Evolutionary conservation across 2,888 invertebrate genomes (phyloP).

Genomic region (Euzophera pinguis): DNA sequence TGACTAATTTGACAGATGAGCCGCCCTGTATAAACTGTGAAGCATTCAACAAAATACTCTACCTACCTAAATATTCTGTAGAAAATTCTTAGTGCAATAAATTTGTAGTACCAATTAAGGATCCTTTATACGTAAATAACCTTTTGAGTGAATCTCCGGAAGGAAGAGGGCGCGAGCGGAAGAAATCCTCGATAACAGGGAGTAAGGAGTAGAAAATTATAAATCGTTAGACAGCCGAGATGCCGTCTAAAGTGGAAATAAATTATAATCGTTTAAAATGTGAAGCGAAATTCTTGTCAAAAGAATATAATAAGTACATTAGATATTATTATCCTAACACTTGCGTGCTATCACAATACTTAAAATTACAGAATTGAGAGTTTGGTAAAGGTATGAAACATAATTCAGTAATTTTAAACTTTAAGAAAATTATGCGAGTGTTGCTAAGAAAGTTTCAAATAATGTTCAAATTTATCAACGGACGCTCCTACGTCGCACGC

Average conservation of each 20-base stretch:
- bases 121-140: slow-evolving; percentile 70
- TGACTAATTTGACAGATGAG: slow-evolving; percentile 26
- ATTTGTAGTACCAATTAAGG: slow-evolving; percentile 69
- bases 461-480: neutral
- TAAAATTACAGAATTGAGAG: too few relatives aligned
- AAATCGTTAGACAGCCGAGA: slow-evolving; percentile 56
- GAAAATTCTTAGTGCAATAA: slow-evolving; percentile 56
- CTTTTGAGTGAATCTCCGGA: slow-evolving; percentile 63
- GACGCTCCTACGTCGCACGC: neutral
- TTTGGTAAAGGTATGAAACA: too few relatives aligned
- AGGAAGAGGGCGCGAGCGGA: slow-evolving; percentile 68
- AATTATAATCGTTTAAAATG: slow-evolving; percentile 44
- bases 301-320: too few relatives aligned
- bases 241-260: slow-evolving; percentile 49
- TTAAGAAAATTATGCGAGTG: neutral
- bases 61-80: slow-evolving; percentile 33
- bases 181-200: slow-evolving; percentile 70
- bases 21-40: slow-evolving; percentile 10
- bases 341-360: too few relatives aligned
- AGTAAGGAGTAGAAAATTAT: slow-evolving; percentile 67
- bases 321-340: too few relatives aligned
- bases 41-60: neutral
- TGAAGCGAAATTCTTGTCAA: slow-evolving; percentile 28
- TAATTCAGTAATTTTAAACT: too few relatives aligned
- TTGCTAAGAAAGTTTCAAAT: neutral